Evolutionary conservation across 2,113 vertebrate species (phyloP).

Genomic region (Tachycineta bicolor): DNA sequence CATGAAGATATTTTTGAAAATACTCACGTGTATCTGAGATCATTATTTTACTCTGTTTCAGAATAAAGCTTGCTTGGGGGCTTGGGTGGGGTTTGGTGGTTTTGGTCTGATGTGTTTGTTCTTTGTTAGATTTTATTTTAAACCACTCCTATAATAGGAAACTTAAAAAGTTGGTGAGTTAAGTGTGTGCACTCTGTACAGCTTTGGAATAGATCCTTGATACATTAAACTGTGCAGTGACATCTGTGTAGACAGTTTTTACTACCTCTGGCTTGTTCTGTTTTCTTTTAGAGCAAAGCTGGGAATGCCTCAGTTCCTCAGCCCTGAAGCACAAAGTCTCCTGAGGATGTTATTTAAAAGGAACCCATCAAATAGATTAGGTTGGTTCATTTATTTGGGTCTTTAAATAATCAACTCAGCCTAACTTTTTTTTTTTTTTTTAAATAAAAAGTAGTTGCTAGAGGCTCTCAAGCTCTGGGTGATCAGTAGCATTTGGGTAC

Average conservation of each 20-base stretch:
- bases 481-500: background rate
- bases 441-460: background rate
- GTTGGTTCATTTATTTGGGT: conserved; percentile 71
- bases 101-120: background rate
- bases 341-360: conserved; percentile 96
- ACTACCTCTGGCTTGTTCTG: background rate
- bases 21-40: background rate
- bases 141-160: background rate
- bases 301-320: conserved; percentile 98
- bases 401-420: background rate
- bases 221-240: background rate
- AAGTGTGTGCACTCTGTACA: background rate
- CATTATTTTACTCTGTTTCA: background rate
- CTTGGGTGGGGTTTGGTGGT: background rate
- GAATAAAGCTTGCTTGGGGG: background rate
- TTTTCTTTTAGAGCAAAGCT: conserved; percentile 88
- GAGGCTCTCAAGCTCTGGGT: background rate
- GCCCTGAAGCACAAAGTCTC: conserved; percentile 95
- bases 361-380: conserved; percentile 94
- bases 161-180: background rate
- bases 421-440: background rate
- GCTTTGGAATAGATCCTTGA: background rate
- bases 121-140: background rate
- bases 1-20: background rate
- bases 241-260: background rate